Base-by-base conservation (phyloP, 2,113 vertebrate species). In the Lophochroa leadbeateri region DNA sequence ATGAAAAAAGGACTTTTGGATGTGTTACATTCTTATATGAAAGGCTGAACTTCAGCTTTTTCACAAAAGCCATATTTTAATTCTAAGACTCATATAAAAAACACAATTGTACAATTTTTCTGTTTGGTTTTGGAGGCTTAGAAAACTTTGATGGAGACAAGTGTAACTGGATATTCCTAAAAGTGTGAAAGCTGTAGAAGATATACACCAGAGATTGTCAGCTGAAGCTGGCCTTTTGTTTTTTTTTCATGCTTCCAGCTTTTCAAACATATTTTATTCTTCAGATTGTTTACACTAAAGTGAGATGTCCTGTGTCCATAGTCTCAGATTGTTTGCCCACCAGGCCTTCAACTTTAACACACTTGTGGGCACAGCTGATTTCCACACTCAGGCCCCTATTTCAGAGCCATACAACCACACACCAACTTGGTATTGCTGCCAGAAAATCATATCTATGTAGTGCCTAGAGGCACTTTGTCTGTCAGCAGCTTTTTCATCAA, bases 281-380 rank as follows among this genome's bases (percentile, higher is more conserved):
- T 88, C 68, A 44, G 37, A 47, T 31, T 94, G 53, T 90, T 96
- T 88, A 46, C 29, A 58, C 37, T 72, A 11, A 80, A 82, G 47
- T 31, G 33, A 55, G 50, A 47, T 75, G 50, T 63, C 41, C 52
- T 37, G 27, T 72, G 33, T 33, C 23, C 43, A 20, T 0, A 0
- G 28, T 90, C 60, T 23, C 71, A 50, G 53, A 64, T 14, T 17
- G 17, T 70, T 88, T 95, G 55, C 20, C 35, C 3, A 4, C 69
- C 5, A 6, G 47, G 27, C 46, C 3, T 35, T 94, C 71, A 70
- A 82, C 94, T 96, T 90, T 90, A 76, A 78, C 87, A 95, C 67
- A 90, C 47, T 95, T 95, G 86, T 82, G 90, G 82, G 61, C 72
- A 57, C 41, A 82, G 80, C 41, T 61, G 88, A 88, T 96, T 95